Percentiles rank a stretch among this genome's conserved stretches.
phyloP scores from a whole-genome alignment of 2,888 invertebrate species.

The Tiliacea aurago region DNA sequence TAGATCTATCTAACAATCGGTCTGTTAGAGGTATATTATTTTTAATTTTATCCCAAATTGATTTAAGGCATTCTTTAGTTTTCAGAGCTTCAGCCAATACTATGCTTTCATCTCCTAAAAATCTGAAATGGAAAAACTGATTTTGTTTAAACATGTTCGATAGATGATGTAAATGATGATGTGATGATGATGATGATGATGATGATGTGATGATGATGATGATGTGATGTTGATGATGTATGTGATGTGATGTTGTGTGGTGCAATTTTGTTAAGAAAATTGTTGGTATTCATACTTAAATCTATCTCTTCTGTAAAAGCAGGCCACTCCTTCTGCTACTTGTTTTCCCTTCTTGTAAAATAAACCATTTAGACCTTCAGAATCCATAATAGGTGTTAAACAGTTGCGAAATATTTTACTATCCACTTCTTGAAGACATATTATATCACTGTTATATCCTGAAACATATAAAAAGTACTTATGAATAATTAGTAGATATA shows the following conservation, averaged over 20 bases:
- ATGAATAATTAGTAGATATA: background rate
- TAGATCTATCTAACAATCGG: conserved; percentile 92
- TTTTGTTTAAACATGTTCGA: background rate
- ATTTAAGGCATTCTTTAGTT: conserved; percentile 86
- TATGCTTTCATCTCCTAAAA: conserved; percentile 88
- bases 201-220: no score
- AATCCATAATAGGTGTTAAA: conserved; percentile 91
- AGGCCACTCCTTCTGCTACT: conserved; percentile 95
- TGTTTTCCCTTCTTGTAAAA: conserved; percentile 93
- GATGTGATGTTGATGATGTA: no score
- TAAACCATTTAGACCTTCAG: conserved; percentile 90
- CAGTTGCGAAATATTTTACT: conserved; percentile 93
- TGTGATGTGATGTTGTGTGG: no score
- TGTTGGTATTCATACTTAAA: conserved; percentile 89
- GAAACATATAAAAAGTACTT: conserved; percentile 36
- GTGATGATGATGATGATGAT: no score
- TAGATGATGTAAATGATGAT: no score
- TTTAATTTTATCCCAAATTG: conserved; percentile 91
- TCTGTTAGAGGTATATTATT: conserved; percentile 90
- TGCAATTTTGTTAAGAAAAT: background rate
- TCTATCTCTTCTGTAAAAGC: conserved; percentile 93
- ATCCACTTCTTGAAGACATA: conserved; percentile 98
- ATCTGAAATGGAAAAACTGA: conserved; percentile 73
- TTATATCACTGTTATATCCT: conserved; percentile 97
- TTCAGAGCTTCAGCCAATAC: conserved; percentile 91